Evolutionary conservation across 2,113 vertebrate genomes (phyloP).

Genomic region (Sphaerodactylus townsendi): DNA sequence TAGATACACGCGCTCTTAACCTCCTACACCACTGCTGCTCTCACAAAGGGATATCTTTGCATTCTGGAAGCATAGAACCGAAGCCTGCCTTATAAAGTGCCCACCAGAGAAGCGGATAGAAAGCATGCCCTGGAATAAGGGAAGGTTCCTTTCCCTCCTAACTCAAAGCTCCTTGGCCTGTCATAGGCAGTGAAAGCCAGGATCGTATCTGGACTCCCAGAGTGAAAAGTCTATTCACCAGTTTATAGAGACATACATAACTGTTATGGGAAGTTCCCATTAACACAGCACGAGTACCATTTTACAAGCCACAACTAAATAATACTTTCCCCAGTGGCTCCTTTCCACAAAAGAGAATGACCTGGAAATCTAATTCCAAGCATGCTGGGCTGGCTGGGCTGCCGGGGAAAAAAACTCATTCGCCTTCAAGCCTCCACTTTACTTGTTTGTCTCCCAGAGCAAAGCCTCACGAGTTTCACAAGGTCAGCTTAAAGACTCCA

Average conservation of each 20-base stretch:
- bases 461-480: background rate
- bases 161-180: background rate
- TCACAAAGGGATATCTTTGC: background rate
- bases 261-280: background rate
- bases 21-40: too few relatives aligned
- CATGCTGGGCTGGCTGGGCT: background rate
- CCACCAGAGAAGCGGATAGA: background rate
- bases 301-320: background rate
- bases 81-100: background rate
- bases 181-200: background rate
- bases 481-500: too few relatives aligned
- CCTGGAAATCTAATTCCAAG: background rate
- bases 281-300: background rate
- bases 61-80: background rate
- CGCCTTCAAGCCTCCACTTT: too few relatives aligned
- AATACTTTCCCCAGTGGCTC: background rate
- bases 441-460: background rate
- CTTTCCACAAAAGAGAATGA: background rate
- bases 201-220: background rate
- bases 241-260: background rate
- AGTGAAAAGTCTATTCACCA: background rate
- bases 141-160: too few relatives aligned
- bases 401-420: background rate
- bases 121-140: too few relatives aligned
- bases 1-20: too few relatives aligned